Evolutionary conservation across 2,797 vertebrate species (phyloP).

Genomic region (Clarias laeviceps): DNA sequence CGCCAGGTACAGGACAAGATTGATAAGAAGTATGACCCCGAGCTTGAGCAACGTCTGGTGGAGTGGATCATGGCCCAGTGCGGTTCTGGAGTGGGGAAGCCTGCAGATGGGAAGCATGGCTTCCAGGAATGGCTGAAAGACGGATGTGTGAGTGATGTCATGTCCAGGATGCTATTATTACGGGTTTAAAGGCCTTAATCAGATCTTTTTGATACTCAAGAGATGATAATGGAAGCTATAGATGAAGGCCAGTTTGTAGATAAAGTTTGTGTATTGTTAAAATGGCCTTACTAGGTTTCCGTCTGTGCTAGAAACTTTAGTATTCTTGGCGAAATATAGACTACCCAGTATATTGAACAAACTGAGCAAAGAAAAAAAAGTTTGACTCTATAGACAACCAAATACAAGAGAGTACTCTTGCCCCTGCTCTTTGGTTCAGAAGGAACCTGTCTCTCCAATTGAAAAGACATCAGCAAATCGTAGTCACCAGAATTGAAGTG

Average conservation of each 20-base stretch:
- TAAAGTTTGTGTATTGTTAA: background rate
- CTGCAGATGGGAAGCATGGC: constrained; percentile 85
- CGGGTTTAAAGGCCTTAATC: background rate
- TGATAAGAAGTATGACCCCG: constrained; percentile 93
- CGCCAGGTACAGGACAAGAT: constrained; percentile 94
- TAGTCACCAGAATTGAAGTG: background rate
- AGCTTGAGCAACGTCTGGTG: constrained; percentile 90
- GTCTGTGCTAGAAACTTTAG: background rate
- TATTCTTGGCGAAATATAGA: background rate
- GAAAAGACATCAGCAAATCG: background rate
- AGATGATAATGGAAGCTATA: background rate
- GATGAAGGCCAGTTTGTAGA: background rate
- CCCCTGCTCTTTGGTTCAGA: constrained; percentile 1
- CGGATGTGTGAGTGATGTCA: constrained; percentile 80
- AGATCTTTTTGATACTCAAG: background rate
- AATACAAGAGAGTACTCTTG: background rate
- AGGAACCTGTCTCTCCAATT: background rate
- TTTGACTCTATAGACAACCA: background rate
- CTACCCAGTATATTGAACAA: background rate
- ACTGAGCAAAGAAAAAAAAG: background rate
- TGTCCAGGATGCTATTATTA: background rate
- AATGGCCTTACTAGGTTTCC: background rate
- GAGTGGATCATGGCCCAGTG: constrained; percentile 92
- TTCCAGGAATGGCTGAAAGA: constrained; percentile 98
- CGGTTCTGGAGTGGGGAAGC: constrained; percentile 78